Evolutionary conservation across 2,888 invertebrate genomes (phyloP).

Genomic region (Syrista parreyssii): DNA sequence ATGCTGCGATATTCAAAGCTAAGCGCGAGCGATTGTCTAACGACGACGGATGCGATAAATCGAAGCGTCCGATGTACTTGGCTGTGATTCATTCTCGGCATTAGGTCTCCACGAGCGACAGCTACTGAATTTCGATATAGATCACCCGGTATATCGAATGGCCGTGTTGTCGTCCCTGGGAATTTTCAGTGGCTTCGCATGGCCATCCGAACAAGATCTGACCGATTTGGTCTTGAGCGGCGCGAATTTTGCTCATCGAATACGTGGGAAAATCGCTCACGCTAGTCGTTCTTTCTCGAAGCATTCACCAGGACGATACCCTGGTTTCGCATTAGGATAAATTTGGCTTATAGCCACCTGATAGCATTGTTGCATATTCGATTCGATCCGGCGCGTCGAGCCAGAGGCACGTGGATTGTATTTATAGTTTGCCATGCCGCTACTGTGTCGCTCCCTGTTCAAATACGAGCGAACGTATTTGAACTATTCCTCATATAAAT

Average conservation of each 20-base stretch:
- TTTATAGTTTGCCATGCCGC: slow-evolving; percentile 3
- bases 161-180: not conserved
- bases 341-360: not conserved
- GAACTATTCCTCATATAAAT: not conserved
- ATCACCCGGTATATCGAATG: not conserved
- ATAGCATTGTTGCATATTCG: not conserved
- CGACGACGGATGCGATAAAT: not conserved
- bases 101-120: not conserved
- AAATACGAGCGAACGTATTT: not conserved
- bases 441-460: not conserved
- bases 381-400: not conserved
- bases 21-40: not conserved
- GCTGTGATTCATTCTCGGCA: not conserved
- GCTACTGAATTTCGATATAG: not conserved
- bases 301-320: not conserved
- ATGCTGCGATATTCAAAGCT: slow-evolving; percentile 11
- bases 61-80: not conserved
- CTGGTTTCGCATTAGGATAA: not conserved
- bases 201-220: not conserved
- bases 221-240: not conserved
- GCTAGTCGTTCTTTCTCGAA: not conserved
- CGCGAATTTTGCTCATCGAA: no score
- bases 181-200: not conserved
- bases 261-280: not conserved
- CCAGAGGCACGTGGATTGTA: slow-evolving; percentile 1